Base-by-base conservation (phyloP, 2,797 vertebrate genomes). In the Tragelaphus eurycerus region DNA sequence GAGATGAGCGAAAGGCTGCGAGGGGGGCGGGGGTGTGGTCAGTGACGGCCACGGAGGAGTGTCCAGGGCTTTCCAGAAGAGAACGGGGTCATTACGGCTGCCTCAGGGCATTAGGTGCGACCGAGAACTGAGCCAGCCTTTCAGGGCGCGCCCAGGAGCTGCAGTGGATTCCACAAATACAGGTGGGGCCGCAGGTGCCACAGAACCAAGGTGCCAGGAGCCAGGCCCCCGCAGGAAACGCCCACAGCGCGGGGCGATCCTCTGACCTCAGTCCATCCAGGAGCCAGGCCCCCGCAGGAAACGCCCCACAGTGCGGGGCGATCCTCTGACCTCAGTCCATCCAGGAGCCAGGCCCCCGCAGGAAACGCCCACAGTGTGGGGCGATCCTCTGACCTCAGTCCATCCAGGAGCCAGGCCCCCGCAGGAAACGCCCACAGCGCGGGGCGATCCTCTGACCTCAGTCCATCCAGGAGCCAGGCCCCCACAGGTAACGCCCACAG, bases 401-500 rank as follows among this genome's bases (percentile, higher is more conserved):
- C 38, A 38, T 38, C 38, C 38, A 38, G 34, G 34, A 38, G 34
- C 34, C 34, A 38, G 34, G 34, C 34, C 34, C 34, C 34, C 34
- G 34, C 34, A 38, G 34, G 34, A 38, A 38, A 38, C 4, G 34
- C 34, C 34, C 34, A 38, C 34, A 38, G 34, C 34, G 34, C 34
- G 34, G 38, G 38, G 38, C 4, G 38, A 38, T 38, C 38, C 38
- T 38, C 4, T 38, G 38, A 38, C 38, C 38, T 38, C 38, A 6
- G n/a, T 38, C 10, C 10, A 23, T 4, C 62, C 11, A 5, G 64
- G 12, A 71, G n/a, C n/a, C 67, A 12, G 67, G 34, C 67, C 0
- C 0, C 67, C 2, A 0, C 10, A 1, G 10, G 67, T 38, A 6
- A 71, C 2, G 4, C 64, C 17, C 19, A 1, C 64, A 12, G 19